Evolutionary conservation across 2,113 vertebrate genomes (phyloP).

Genomic region (Scophthalmus maximus): DNA sequence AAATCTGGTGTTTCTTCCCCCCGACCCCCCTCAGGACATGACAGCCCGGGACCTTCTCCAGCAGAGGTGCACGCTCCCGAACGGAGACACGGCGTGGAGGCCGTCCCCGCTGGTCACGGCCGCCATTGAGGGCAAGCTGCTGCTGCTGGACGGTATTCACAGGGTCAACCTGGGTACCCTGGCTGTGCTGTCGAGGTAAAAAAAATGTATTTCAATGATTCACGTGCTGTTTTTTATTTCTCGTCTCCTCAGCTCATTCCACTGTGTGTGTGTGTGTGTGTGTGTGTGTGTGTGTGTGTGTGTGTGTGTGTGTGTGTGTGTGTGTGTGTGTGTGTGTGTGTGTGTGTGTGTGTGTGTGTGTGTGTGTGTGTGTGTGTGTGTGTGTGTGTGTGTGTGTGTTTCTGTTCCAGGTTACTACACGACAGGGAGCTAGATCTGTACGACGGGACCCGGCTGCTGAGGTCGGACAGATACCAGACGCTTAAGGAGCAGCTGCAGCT

Average conservation of each 20-base stretch:
- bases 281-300: too few species aligned
- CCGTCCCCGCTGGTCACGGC: slow-evolving; percentile 91
- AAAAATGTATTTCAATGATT: too few species aligned
- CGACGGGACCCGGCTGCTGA: slow-evolving; percentile 91
- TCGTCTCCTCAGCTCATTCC: neutral
- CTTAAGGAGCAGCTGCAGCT: slow-evolving; percentile 89
- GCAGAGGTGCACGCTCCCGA: slow-evolving; percentile 94
- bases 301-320: too few species aligned
- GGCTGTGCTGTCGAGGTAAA: slow-evolving; percentile 92
- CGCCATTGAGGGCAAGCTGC: slow-evolving; percentile 92
- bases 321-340: too few species aligned
- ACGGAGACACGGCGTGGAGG: slow-evolving; percentile 96
- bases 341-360: too few species aligned
- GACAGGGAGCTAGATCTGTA: slow-evolving; percentile 95
- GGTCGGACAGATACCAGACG: slow-evolving; percentile 89
- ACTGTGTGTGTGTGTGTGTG: too few species aligned
- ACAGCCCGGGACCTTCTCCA: slow-evolving; percentile 94
- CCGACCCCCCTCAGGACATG: slow-evolving; percentile 87
- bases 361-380: too few species aligned
- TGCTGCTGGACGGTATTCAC: slow-evolving; percentile 94
- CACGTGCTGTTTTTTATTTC: too few species aligned
- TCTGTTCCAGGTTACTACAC: slow-evolving; percentile 88
- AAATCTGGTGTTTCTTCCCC: neutral
- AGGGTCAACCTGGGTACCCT: slow-evolving; percentile 93
- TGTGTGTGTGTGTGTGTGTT: too few species aligned